A percentile compares a stretch with the other conserved stretches of the same genome.
phyloP scores from a whole-genome alignment of 2,113 vertebrate species.

The Fukomys damarensis region DNA sequence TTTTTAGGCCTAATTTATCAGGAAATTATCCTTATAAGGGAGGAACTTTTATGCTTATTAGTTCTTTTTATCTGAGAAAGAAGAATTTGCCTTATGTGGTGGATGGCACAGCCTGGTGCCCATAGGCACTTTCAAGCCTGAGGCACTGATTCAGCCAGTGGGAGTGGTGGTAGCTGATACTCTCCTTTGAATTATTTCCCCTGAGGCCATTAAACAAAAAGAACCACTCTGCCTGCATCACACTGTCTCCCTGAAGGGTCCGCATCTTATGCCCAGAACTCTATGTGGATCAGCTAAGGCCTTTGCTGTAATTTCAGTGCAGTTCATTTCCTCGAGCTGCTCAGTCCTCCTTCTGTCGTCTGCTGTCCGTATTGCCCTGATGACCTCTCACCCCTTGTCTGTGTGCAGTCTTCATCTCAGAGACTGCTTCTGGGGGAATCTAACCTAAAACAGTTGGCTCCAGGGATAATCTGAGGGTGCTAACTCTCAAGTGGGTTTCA shows the following conservation, averaged over 20 bases:
- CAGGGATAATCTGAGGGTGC: background rate
- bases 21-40: background rate
- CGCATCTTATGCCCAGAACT: background rate
- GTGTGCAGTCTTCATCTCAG: background rate
- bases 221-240: background rate
- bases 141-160: background rate
- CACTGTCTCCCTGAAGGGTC: background rate
- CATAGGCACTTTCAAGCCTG: background rate
- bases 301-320: background rate
- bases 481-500: background rate
- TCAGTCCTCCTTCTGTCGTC: background rate
- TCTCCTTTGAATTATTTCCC: conserved; percentile 1
- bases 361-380: background rate
- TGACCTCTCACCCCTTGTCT: background rate
- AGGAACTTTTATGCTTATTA: background rate
- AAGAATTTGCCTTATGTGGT: background rate
- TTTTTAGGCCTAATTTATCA: conserved; percentile 42
- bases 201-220: background rate
- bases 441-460: background rate
- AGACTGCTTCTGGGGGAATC: background rate
- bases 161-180: background rate
- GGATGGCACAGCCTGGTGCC: background rate
- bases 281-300: background rate
- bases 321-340: background rate
- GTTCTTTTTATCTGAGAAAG: conserved; percentile 19